phyloP scores from a whole-genome alignment of 2,888 invertebrate genomes.

The Dicycla oo region DNA sequence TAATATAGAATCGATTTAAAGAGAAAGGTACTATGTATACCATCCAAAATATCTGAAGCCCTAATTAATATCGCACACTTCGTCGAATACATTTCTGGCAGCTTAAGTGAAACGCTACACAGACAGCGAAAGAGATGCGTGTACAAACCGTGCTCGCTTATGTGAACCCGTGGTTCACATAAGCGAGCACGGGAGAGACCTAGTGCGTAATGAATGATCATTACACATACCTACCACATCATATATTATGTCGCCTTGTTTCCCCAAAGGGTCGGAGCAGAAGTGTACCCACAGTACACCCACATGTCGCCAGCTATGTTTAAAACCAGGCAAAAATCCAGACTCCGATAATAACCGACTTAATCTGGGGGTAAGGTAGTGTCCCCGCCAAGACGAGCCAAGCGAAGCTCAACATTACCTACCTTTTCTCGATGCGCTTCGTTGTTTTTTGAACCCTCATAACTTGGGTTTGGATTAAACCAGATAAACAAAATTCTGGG shows the following conservation, averaged over 20 bases:
- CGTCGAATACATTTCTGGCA: conserved; percentile 28
- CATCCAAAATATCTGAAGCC: conserved; percentile 36
- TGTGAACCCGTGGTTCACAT: background rate
- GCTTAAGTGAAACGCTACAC: conserved; percentile 16
- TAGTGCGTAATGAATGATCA: background rate
- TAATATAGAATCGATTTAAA: conserved; percentile 3
- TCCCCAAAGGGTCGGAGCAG: background rate
- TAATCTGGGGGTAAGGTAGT: background rate
- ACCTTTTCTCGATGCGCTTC: no score
- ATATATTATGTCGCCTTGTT: background rate
- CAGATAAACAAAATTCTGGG: no score
- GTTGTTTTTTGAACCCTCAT: no score
- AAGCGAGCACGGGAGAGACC: background rate
- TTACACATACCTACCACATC: background rate
- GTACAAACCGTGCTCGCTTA: no score
- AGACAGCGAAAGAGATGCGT: background rate
- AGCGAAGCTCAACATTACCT: no score
- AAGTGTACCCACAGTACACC: no score
- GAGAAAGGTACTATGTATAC: conserved; percentile 12
- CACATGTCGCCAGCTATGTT: no score
- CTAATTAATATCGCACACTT: conserved; percentile 66
- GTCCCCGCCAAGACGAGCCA: no score
- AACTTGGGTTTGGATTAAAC: no score
- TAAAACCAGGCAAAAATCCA: background rate
- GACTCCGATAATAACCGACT: background rate